A percentile compares a stretch with the other conserved stretches of the same genome.
phyloP scores from a whole-genome alignment of 2,113 vertebrate species.

The Hucho hucho region DNA sequence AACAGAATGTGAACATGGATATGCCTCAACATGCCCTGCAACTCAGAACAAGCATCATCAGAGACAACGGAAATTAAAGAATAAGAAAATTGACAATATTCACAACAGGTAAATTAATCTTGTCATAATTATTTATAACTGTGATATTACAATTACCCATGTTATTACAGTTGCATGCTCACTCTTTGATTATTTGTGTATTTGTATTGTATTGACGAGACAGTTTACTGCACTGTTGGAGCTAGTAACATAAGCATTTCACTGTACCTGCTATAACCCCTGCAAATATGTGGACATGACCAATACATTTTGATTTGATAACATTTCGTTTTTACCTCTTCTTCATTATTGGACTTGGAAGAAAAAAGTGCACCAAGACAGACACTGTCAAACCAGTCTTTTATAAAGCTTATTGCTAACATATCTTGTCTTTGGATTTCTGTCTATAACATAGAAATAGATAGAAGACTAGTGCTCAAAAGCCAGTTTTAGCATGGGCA shows the following conservation, averaged over 20 bases:
- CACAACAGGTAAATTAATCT: constrained; percentile 56
- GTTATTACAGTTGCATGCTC: too few relatives aligned
- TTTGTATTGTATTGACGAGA: too few relatives aligned
- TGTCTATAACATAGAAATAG: not conserved
- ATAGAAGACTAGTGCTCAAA: too few relatives aligned
- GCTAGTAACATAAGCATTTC: too few relatives aligned
- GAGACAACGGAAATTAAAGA: constrained; percentile 85
- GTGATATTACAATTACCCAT: not conserved
- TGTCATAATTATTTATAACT: not conserved
- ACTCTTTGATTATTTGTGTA: too few relatives aligned
- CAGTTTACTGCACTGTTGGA: too few relatives aligned
- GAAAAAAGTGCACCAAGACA: too few relatives aligned
- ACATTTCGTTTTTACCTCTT: not conserved
- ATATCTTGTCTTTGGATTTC: not conserved
- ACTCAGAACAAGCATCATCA: constrained; percentile 75
- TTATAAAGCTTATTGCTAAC: too few relatives aligned
- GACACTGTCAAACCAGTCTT: too few relatives aligned
- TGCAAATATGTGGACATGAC: too few relatives aligned
- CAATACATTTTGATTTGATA: not conserved
- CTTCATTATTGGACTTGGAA: not conserved
- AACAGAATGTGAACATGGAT: constrained; percentile 92
- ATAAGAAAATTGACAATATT: constrained; percentile 79
- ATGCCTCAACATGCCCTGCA: constrained; percentile 86
- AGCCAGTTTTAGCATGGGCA: too few relatives aligned
- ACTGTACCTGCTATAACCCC: too few relatives aligned